Conservation (phyloP, 2,797 vertebrate species). For the Molossus alvarezi region DNA sequence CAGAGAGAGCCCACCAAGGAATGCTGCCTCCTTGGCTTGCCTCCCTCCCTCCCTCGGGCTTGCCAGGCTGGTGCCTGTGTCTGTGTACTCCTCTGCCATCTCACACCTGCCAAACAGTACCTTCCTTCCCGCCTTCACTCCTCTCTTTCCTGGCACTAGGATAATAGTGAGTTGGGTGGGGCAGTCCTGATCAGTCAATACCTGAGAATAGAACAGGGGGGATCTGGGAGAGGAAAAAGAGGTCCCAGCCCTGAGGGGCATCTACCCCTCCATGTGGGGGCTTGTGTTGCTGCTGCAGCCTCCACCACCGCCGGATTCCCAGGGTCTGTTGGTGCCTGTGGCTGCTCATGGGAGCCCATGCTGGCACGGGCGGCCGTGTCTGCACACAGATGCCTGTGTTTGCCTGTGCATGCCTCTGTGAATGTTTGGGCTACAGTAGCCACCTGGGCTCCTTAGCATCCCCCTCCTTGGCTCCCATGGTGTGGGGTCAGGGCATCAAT, state of each 20-base stretch:
- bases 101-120: slow-evolving; percentile 76
- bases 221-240: background rate
- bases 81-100: slow-evolving; percentile 51
- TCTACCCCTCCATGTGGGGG: background rate
- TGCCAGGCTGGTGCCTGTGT: slow-evolving; percentile 36
- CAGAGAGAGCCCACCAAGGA: background rate
- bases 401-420: slow-evolving; percentile 72
- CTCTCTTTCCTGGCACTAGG: slow-evolving; percentile 68
- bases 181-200: slow-evolving; percentile 36
- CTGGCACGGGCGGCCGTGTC: slow-evolving; percentile 25
- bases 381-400: slow-evolving; percentile 68
- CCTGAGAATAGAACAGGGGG: slow-evolving; percentile 25
- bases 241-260: background rate
- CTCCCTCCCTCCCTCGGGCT: background rate
- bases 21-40: background rate
- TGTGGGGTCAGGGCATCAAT: slow-evolving; percentile 23
- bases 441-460: slow-evolving; percentile 13
- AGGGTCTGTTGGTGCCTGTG: slow-evolving; percentile 18
- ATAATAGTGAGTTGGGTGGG: slow-evolving; percentile 68
- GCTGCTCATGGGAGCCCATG: slow-evolving; percentile 47
- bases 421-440: slow-evolving; percentile 45
- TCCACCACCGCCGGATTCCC: background rate
- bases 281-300: background rate
- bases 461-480: background rate
- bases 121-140: slow-evolving; percentile 73